Evolutionary conservation across 2,113 vertebrate species (phyloP).

Genomic region (Prunella fulvescens): DNA sequence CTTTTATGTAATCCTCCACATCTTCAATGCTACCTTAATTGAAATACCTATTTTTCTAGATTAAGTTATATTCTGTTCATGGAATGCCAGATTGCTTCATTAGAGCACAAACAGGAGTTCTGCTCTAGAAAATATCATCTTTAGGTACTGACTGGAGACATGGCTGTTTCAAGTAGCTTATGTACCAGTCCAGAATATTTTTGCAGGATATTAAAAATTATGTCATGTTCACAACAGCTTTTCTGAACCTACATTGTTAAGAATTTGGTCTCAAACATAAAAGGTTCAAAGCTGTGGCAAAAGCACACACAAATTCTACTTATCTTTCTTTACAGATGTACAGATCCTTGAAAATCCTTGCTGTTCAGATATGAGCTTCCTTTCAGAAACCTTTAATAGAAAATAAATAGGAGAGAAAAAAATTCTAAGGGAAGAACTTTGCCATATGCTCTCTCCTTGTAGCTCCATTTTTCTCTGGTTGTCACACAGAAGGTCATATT

Average conservation of each 20-base stretch:
- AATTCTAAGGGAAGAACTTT: background rate
- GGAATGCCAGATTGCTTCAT: background rate
- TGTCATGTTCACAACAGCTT: background rate
- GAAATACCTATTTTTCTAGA: background rate
- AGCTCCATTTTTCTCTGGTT: background rate
- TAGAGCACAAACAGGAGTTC: rapidly evolving
- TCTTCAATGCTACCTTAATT: background rate
- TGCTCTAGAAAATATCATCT: background rate
- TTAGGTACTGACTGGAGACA: background rate
- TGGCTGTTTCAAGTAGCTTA: background rate
- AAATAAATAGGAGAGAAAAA: background rate
- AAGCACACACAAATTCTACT: background rate
- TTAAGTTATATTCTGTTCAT: background rate
- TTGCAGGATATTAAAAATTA: background rate
- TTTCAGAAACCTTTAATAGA: background rate
- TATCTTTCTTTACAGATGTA: background rate
- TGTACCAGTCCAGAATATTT: background rate
- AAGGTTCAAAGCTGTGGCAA: background rate
- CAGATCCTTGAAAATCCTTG: background rate
- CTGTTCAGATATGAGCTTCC: background rate
- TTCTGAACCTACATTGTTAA: background rate
- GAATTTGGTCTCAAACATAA: background rate
- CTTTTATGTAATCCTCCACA: background rate
- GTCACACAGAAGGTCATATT: background rate
- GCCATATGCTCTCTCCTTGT: background rate